Conservation (phyloP, 1,140 invertebrate genomes). For the Polypedilum pembai region DNA sequence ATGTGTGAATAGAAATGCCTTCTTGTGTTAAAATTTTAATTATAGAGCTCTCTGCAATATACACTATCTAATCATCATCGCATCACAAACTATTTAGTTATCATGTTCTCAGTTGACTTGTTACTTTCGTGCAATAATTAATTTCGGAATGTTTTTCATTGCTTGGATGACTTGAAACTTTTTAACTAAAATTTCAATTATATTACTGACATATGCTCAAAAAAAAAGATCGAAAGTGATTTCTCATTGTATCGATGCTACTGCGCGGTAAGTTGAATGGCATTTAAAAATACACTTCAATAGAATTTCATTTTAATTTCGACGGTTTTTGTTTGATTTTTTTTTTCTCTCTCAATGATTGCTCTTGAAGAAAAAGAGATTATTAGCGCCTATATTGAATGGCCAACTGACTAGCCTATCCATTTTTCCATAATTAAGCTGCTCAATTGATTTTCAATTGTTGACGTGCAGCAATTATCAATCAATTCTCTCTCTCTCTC, state of each 20-base stretch:
- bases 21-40: background rate
- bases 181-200: background rate
- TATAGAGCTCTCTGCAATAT: no score
- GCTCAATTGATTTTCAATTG: background rate
- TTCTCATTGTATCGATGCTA: background rate
- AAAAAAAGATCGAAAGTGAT: background rate
- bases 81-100: no score
- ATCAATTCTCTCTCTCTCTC: background rate
- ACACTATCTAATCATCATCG: no score
- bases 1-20: background rate
- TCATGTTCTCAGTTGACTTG: no score
- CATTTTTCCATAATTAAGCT: background rate
- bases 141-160: no score
- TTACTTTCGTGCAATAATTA: no score
- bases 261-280: background rate
- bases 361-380: background rate
- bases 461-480: background rate
- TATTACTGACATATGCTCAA: background rate
- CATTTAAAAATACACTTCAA: background rate
- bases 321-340: background rate
- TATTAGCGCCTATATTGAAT: background rate
- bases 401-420: background rate
- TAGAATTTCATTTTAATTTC: slow-evolving; percentile 1
- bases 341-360: background rate
- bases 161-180: no score